These are phyloP conservation scores for Choloepus hoffmanni DNA, from an alignment of 2,113 vertebrate species.

Conservation along the genomic window DNA sequence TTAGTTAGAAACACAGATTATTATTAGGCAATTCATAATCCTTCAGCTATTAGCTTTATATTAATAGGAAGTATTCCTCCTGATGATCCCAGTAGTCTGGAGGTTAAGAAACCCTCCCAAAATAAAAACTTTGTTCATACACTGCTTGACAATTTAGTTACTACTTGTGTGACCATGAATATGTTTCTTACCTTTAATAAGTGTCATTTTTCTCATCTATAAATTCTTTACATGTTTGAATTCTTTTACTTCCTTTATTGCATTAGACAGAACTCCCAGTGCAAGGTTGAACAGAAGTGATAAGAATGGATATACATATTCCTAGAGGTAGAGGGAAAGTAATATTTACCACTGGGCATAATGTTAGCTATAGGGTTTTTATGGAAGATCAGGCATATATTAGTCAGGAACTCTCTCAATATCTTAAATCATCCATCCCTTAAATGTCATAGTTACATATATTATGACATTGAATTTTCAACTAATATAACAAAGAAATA, in stretches of 20 bases:
- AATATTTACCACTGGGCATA: not conserved
- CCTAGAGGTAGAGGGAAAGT: not conserved
- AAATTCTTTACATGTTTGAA: not conserved
- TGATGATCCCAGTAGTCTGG: not conserved
- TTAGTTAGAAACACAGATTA: not conserved
- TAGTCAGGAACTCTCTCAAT: not conserved
- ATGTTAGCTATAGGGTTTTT: not conserved
- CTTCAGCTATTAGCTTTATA: not conserved
- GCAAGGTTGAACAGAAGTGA: not conserved
- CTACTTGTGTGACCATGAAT: not conserved
- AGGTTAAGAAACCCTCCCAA: not conserved
- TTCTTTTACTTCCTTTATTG: constrained; percentile 12
- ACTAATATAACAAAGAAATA: not conserved
- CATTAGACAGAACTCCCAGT: not conserved
- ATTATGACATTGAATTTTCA: not conserved
- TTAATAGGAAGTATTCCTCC: not conserved
- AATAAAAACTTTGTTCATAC: not conserved
- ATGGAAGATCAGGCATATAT: not conserved
- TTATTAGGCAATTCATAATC: not conserved
- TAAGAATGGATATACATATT: not conserved
- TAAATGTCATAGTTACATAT: not conserved
- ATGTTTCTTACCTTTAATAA: not conserved
- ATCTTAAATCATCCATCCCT: not conserved
- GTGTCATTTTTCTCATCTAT: not conserved
- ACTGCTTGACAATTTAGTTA: constrained; percentile 13